Conservation (phyloP, 2,113 vertebrate genomes). For the Tretioscincus oriximinensis region DNA sequence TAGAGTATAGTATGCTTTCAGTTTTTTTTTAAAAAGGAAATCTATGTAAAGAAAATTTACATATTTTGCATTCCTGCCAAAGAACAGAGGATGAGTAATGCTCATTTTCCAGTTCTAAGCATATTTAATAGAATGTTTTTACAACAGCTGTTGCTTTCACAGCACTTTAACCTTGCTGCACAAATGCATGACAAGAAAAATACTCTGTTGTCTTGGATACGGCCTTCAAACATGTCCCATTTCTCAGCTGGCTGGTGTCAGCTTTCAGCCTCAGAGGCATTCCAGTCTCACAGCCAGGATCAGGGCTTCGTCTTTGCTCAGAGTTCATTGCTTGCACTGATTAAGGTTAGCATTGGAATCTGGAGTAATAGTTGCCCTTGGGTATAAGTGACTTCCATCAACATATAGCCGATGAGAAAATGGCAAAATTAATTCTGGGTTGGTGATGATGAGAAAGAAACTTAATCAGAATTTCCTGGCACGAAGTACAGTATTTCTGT, state of each 20-base stretch:
- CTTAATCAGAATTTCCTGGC: slow-evolving; percentile 75
- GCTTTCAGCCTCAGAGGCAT: slow-evolving; percentile 76
- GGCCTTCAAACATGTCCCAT: slow-evolving; percentile 65
- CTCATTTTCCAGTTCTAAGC: slow-evolving; percentile 67
- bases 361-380: slow-evolving; percentile 70
- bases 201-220: slow-evolving; percentile 75
- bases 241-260: slow-evolving; percentile 75
- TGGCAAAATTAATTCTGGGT: slow-evolving; percentile 62
- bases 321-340: slow-evolving; percentile 76
- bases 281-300: slow-evolving; percentile 66
- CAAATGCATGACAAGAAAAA: slow-evolving; percentile 76
- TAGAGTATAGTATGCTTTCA: slow-evolving; percentile 19
- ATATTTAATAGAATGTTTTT: slow-evolving; percentile 80
- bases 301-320: slow-evolving; percentile 62
- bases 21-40: slow-evolving; percentile 27
- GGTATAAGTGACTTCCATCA: slow-evolving; percentile 60
- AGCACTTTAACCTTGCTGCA: slow-evolving; percentile 84
- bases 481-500: slow-evolving; percentile 47
- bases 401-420: slow-evolving; percentile 83
- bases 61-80: slow-evolving; percentile 51
- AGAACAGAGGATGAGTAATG: slow-evolving; percentile 46
- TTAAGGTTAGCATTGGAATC: slow-evolving; percentile 82
- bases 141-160: slow-evolving; percentile 95
- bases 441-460: slow-evolving; percentile 56
- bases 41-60: slow-evolving; percentile 40